Evolutionary conservation across 2,113 vertebrate species (phyloP), one percentile per base, ranked within the genome.

Genomic region (Blennius ocellaris): DNA sequence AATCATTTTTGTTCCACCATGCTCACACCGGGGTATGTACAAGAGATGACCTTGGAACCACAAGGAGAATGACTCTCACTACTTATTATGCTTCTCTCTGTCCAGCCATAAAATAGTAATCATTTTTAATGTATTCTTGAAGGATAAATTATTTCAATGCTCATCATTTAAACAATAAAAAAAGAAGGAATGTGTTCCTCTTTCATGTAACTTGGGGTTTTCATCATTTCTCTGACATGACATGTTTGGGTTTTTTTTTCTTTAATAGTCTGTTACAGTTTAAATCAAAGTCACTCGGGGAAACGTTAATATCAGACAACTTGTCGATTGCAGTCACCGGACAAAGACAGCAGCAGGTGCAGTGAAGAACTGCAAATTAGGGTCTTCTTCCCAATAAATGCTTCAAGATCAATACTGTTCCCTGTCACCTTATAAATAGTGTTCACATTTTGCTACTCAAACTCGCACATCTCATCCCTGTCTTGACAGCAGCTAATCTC

Each of bases 401-500:
- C 63, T 73, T 60, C 56, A 5, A 49, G 69, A 90, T 92, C 90
- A 80, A 91, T 92, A 83, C 21, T 38, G 43, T 72, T 81, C 63
- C 69, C 37, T 82, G 76, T 85, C 83, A 67, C 75, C 61, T 78
- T 80, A 82, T 83, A 81, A 87, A 81, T 82, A 74, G 65, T 40
- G 66, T 85, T 89, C 84, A 55, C 84, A 89, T 87, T 87, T 86
- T 84, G 81, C 63, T 76, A 43, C 78, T 79, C 82, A 87, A 73
- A 88, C 80, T 75, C 55, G 50, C 81, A 77, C 85, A 82, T 89
- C 87, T 85, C 83, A 82, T 81, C 81, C 82, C 78, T 66, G 69
- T 85, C 73, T 83, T 93, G 92, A 93, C 92, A 92, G 88, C 81
- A 83, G 81, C 79, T 94, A 92, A 94, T 93, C 91, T 92, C 65